Evolutionary conservation across 1,140 invertebrate genomes (phyloP).

Genomic region (Araneus ventricosus): DNA sequence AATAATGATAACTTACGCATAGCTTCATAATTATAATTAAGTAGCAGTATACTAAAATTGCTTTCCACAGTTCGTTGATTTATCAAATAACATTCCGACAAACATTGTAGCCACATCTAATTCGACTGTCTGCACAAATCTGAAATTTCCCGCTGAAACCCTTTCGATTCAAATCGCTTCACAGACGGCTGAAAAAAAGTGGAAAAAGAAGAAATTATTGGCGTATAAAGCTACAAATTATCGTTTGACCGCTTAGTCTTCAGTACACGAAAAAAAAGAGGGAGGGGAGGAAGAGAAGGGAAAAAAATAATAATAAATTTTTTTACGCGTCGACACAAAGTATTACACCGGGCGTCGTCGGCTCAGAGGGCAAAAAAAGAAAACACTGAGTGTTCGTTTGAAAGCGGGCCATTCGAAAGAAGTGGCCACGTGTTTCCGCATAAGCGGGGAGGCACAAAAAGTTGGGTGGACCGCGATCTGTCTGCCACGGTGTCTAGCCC

Average conservation of each 20-base stretch:
- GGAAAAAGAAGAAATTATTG: not conserved
- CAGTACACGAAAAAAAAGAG: too few relatives aligned
- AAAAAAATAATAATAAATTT: not conserved
- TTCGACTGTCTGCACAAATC: not conserved
- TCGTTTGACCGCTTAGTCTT: not conserved
- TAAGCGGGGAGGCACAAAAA: conserved; percentile 10
- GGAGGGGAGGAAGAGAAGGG: not conserved
- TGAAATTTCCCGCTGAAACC: not conserved
- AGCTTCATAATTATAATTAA: too few relatives aligned
- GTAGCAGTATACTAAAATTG: too few relatives aligned
- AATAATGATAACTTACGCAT: too few relatives aligned
- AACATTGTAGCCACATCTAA: not conserved
- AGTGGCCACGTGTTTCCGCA: conserved; percentile 10
- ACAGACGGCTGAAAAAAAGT: not conserved
- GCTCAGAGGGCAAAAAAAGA: not conserved
- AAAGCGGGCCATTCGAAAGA: conserved; percentile 46
- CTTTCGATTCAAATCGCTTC: not conserved
- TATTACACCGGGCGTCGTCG: not conserved
- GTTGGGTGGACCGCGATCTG: conserved; percentile 34
- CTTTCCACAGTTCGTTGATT: too few relatives aligned
- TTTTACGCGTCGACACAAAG: not conserved
- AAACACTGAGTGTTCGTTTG: not conserved
- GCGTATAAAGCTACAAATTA: conserved; percentile 5
- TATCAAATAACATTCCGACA: too few relatives aligned
- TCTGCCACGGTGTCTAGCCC: conserved; percentile 60